phyloP scores from a whole-genome alignment of 1,140 invertebrate species.

The Maconellicoccus hirsutus region DNA sequence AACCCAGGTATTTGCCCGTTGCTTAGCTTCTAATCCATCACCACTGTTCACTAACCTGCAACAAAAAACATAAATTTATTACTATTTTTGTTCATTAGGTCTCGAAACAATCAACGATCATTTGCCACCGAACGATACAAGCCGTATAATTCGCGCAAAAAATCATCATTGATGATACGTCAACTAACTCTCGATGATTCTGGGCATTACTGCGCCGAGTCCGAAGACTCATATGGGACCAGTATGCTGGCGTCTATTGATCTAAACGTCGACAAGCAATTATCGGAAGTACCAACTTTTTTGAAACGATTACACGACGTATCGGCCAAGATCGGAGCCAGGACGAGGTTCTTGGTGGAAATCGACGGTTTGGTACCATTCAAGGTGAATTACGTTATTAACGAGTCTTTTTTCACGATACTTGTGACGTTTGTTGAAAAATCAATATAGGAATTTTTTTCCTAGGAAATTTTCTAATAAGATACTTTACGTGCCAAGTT shows the following conservation, averaged over 20 bases:
- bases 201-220: slow-evolving; percentile 42
- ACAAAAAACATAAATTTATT: neutral
- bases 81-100: slow-evolving; percentile 11
- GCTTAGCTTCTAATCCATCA: neutral
- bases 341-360: slow-evolving; percentile 69
- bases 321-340: slow-evolving; percentile 71
- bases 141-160: slow-evolving; percentile 4
- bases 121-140: slow-evolving; percentile 1
- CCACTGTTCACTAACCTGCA: neutral
- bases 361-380: slow-evolving; percentile 62
- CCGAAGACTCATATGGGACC: slow-evolving; percentile 42
- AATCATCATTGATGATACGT: slow-evolving; percentile 38
- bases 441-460: no score
- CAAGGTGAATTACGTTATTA: slow-evolving; percentile 43
- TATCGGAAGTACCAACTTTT: slow-evolving; percentile 55
- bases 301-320: slow-evolving; percentile 62
- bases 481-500: neutral
- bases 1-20: neutral
- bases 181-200: slow-evolving; percentile 41
- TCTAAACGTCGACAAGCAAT: slow-evolving; percentile 32
- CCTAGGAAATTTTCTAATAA: no score
- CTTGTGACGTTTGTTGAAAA: no score
- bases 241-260: slow-evolving; percentile 33
- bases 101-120: slow-evolving; percentile 12
- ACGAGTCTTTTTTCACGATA: no score